phyloP scores from a whole-genome alignment of 1,140 invertebrate species.

The Penaeus indicus region DNA sequence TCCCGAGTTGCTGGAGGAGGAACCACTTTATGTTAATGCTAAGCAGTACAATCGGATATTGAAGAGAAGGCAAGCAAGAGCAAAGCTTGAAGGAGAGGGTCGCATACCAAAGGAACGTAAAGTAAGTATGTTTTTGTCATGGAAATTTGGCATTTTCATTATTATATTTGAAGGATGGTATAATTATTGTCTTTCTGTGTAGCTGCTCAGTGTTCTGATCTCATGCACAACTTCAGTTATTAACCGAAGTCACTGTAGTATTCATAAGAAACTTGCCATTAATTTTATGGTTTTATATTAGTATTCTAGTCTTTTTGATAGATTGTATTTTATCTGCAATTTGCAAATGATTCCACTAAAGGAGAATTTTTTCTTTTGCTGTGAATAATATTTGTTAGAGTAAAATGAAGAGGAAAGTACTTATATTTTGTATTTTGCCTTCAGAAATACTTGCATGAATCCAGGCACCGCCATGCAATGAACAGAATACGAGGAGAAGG shows the following conservation, averaged over 20 bases:
- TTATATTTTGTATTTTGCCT: conserved; percentile 69
- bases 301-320: too few relatives aligned
- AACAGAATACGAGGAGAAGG: conserved; percentile 97
- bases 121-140: conserved; percentile 32
- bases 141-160: too few relatives aligned
- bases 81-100: conserved; percentile 91
- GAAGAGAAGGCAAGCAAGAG: conserved; percentile 89
- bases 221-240: not conserved
- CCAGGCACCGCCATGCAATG: conserved; percentile 96
- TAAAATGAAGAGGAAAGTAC: not conserved
- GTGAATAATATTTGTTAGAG: not conserved
- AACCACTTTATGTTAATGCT: conserved; percentile 98
- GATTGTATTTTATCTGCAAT: too few relatives aligned
- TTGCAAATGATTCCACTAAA: too few relatives aligned
- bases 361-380: not conserved
- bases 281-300: too few relatives aligned
- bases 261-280: too few relatives aligned
- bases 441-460: conserved; percentile 99
- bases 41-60: conserved; percentile 96
- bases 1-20: conserved; percentile 87
- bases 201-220: not conserved
- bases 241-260: too few relatives aligned
- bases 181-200: not conserved
- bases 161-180: conserved; percentile 72
- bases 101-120: conserved; percentile 96